phyloP scores from a whole-genome alignment of 2,797 vertebrate genomes.

The Chiloscyllium punctatum region DNA sequence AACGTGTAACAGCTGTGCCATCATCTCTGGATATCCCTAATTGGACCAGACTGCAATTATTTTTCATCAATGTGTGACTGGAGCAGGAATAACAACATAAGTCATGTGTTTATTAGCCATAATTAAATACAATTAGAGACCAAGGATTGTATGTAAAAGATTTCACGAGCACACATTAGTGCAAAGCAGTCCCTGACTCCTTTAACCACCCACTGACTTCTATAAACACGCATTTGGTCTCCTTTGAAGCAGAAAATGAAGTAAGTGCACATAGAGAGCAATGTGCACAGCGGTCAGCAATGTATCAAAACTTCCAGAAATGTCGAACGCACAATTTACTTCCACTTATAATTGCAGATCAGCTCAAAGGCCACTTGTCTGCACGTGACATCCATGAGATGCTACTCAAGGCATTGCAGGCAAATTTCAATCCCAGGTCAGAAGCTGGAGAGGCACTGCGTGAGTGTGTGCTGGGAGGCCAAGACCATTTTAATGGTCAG shows the following conservation, averaged over 20 bases:
- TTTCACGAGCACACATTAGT: constrained; percentile 1
- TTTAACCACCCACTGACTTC: constrained; percentile 17
- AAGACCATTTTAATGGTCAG: neutral
- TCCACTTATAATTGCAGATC: neutral
- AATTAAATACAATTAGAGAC: neutral
- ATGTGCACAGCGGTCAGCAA: neutral
- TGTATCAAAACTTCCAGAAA: neutral
- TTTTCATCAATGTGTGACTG: neutral
- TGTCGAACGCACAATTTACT: constrained; percentile 5
- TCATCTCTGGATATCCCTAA: constrained; percentile 24
- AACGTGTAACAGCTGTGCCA: neutral
- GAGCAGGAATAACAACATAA: neutral
- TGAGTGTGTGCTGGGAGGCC: neutral
- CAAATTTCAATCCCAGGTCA: neutral
- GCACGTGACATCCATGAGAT: neutral
- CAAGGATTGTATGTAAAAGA: neutral
- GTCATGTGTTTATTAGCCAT: constrained; percentile 21
- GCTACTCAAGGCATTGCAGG: neutral
- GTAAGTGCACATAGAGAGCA: neutral
- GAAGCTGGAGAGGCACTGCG: neutral
- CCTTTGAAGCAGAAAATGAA: constrained; percentile 23
- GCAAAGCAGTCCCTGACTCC: neutral
- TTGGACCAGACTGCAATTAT: constrained; percentile 32
- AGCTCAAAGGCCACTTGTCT: neutral
- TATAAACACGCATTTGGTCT: neutral